Evolutionary conservation across 1,140 invertebrate species (phyloP).

Genomic region (Pseudomyrmex concolor): DNA sequence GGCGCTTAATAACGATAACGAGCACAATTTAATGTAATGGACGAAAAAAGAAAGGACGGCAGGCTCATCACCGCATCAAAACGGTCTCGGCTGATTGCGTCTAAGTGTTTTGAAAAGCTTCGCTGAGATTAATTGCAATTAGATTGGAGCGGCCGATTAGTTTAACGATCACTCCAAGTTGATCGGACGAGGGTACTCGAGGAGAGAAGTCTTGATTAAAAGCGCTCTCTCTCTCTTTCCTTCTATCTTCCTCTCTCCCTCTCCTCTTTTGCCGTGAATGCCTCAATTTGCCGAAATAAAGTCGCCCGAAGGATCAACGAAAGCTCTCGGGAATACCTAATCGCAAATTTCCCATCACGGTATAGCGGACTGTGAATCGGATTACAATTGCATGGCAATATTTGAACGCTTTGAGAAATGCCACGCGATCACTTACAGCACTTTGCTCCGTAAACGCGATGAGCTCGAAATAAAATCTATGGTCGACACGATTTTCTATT

Average conservation of each 20-base stretch:
- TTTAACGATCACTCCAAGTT: constrained; percentile 55
- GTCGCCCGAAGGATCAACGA: constrained; percentile 15
- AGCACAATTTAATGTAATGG: constrained; percentile 59
- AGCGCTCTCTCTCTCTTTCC: too few species aligned
- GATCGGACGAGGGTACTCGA: background rate
- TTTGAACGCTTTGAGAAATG: background rate
- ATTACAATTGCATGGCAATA: background rate
- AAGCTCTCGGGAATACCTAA: constrained; percentile 37
- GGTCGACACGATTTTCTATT: constrained; percentile 20
- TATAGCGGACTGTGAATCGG: background rate
- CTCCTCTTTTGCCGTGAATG: background rate
- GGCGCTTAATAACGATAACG: constrained; percentile 59
- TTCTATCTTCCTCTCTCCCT: too few species aligned
- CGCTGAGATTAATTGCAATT: constrained; percentile 58
- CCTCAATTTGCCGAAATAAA: constrained; percentile 54
- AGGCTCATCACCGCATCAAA: background rate
- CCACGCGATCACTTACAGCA: background rate
- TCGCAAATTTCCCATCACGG: background rate
- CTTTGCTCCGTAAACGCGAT: background rate
- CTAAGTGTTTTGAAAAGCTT: constrained; percentile 49
- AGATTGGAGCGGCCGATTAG: constrained; percentile 29
- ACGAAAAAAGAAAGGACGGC: constrained; percentile 23
- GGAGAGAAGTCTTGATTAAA: constrained; percentile 4
- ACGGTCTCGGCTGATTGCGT: background rate
- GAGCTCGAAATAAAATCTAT: constrained; percentile 12